Evolutionary conservation across 2,888 invertebrate genomes (phyloP), one percentile per base, ranked within the genome.

Genomic region (Cetonia aurata): DNA sequence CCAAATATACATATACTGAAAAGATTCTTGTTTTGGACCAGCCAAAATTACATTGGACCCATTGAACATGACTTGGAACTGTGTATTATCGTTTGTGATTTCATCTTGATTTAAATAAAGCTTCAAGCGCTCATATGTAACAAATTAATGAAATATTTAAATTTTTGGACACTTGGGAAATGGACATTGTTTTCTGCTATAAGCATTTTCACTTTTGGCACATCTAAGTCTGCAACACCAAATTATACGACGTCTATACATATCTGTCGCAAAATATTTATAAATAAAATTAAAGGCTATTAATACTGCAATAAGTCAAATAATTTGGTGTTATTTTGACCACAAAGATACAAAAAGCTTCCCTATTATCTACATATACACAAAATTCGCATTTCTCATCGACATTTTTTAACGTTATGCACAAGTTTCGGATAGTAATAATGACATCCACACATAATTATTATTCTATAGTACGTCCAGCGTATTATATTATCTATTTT

Each of bases 11-110:
- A 15, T 57, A 44, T 42, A 13, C 31, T 67, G 56, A 15, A 9
- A 46, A 53, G 33, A 67, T 56, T 67, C 55, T 31, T 33, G 31
- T 71, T 76, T 76, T 76, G 75, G 74, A 76, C 75, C 75, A 74
- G 75, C 75, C 74, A 75, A 76, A 76, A 70, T 60, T 52, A 70
- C 59, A 71, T 72, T 74, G 73, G 73, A 73, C 72, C 72, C 73
- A 70, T 41, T 37, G 19, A 52, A 65, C 19, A 50, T 50, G 50
- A 65, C 50, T 50, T 65, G 25, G 41, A 52, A 57, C 17, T 42
- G 17, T 42, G 10, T 57, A 8, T 6, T 37, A 37, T 4, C 6
- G 6, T 6, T 37, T 4, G 37, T 37, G 10, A 37, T 37, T 4
- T 4, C 4, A 25, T 25, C n/a, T 25, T 25, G 4, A 25, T 25